Base-by-base conservation (phyloP, 2,888 invertebrate species). In the Philhelius pedissequus region DNA sequence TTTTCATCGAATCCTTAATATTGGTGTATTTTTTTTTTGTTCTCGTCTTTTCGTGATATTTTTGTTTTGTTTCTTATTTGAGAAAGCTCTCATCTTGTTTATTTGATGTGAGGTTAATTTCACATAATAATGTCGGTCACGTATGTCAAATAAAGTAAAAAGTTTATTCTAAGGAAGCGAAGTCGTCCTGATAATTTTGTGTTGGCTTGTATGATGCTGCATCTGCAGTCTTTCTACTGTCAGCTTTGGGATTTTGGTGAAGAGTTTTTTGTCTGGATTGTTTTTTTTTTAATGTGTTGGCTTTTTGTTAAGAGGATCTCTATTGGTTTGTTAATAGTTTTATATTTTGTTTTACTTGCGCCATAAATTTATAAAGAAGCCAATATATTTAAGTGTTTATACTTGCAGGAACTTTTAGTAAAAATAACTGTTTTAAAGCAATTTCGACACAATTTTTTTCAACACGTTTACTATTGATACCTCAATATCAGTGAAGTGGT, bases 81-180 rank as follows among this genome's bases (percentile, higher is more conserved):
- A 43, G 52, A n/a, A 68, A 38, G 78, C 38, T 30, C 68, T 60
- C 58, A 70, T 71, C 71, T 40, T 80, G 84, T 84, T 84, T 80
- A 84, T 84, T 75, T 71, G 80, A 84, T 71, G 80, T 58, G 80
- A 80, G 80, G 84, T 84, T 84, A 84, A 84, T 84, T 80, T 84
- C 84, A 76, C 80, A 84, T 84, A 79, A 84, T 84, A 84, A 84
- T 84, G 80, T 84, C 84, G 80, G 84, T 84, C 84, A 84, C 84
- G 84, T 84, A 84, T 84, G 84, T 80, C 84, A 84, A 84, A 84
- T 84, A 84, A 84, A 79, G 84, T 84, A 84, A 84, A 84, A 84
- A 84, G 84, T 84, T 84, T 84, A 79, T 75, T 84, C 80, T 80
- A 54, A 60, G 62, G 45, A 83, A 79, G 70, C 35, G 27, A 62